Conservation (phyloP, 2,797 vertebrate species). For the Kryptopterus vitreolus region DNA sequence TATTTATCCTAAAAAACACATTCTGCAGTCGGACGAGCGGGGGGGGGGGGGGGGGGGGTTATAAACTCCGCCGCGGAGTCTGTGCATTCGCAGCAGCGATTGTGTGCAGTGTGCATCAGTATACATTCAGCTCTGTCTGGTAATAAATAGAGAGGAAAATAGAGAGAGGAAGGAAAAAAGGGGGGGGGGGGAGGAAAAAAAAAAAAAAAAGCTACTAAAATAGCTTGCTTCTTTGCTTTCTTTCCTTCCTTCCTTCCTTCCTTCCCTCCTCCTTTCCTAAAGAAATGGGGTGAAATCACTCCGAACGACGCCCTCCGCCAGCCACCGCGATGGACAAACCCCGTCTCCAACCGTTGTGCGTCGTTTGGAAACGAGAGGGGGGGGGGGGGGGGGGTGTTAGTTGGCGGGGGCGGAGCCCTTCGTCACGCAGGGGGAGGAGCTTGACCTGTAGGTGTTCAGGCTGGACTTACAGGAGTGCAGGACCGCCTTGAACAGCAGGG, state of each 20-base stretch:
- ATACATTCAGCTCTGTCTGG: conserved; percentile 99
- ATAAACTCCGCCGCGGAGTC: conserved; percentile 93
- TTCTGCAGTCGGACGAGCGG: conserved; percentile 91
- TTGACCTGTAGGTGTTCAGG: conserved; percentile 77
- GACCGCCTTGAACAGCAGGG: conserved; percentile 96
- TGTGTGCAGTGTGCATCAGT: conserved; percentile 97
- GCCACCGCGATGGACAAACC: conserved; percentile 4
- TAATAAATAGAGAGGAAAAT: conserved; percentile 99
- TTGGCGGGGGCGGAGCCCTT: conserved; percentile 71
- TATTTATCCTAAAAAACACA: conserved; percentile 85
- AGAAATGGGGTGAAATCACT: not conserved
- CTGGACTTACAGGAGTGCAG: conserved; percentile 97
- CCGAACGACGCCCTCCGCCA: conserved; percentile 20
- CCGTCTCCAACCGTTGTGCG: conserved; percentile 28
- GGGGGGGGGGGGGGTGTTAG: conserved; percentile 53
- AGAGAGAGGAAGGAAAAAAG: conserved; percentile 71
- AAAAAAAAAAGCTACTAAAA: conserved; percentile 82
- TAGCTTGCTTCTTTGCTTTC: not conserved
- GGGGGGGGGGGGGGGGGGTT: no score
- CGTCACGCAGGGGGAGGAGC: conserved; percentile 67
- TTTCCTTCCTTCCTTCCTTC: conserved; percentile 16
- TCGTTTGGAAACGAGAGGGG: conserved; percentile 31
- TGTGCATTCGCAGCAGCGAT: conserved; percentile 89
- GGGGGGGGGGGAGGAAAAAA: conserved; percentile 72
- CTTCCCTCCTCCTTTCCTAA: not conserved